A percentile compares a stretch with the other conserved stretches of the same genome.
phyloP scores from a whole-genome alignment of 1,140 invertebrate genomes.

The Eupeodes corollae region DNA sequence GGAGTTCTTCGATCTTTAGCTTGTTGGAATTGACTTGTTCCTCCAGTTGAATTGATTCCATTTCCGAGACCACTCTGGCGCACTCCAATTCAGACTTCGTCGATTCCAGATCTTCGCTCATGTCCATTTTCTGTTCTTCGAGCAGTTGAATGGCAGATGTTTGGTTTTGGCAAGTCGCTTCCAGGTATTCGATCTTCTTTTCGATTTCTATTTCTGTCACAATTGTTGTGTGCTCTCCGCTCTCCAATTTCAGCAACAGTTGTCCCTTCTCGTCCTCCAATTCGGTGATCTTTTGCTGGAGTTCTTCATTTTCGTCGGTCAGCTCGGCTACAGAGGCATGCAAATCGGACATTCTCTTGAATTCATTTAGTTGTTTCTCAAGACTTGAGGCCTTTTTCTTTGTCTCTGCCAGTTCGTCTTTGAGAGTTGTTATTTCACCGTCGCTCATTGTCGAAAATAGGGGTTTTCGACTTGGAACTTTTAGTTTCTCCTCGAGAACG shows the following conservation, averaged over 20 bases:
- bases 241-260: slow-evolving; percentile 67
- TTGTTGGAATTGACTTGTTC: slow-evolving; percentile 42
- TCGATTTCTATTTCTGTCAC: not conserved
- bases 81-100: slow-evolving; percentile 17
- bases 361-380: slow-evolving; percentile 66
- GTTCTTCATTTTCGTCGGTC: slow-evolving; percentile 44
- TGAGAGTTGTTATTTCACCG: slow-evolving; percentile 13
- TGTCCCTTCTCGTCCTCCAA: slow-evolving; percentile 85
- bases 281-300: slow-evolving; percentile 68
- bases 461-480: slow-evolving; percentile 27
- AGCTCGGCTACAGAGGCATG: slow-evolving; percentile 55
- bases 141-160: slow-evolving; percentile 22
- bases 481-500: slow-evolving; percentile 43
- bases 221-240: not conserved
- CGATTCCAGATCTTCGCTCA: slow-evolving; percentile 18
- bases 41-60: slow-evolving; percentile 49
- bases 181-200: not conserved
- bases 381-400: slow-evolving; percentile 57
- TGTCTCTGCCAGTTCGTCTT: not conserved
- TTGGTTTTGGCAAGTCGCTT: slow-evolving; percentile 12
- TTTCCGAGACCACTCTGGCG: slow-evolving; percentile 51
- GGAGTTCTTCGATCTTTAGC: slow-evolving; percentile 21
- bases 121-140: slow-evolving; percentile 28
- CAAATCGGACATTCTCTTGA: slow-evolving; percentile 58
- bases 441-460: slow-evolving; percentile 32